Evolutionary conservation across 2,797 vertebrate species (phyloP), one percentile per base, ranked within the genome.

Genomic region (Amblyraja radiata): DNA sequence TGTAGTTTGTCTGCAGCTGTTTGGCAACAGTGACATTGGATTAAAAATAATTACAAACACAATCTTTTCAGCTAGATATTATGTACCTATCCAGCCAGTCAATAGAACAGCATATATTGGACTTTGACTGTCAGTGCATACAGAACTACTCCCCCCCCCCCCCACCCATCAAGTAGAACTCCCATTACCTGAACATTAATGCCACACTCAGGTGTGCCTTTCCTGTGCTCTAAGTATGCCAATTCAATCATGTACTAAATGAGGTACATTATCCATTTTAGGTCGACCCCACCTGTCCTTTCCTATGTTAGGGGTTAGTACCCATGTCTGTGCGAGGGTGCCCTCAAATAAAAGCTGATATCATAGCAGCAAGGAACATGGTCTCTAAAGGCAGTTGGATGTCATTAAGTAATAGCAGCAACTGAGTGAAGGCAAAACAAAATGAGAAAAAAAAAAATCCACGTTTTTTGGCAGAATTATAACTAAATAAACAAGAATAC

Each of bases 161-260:
- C n/a, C 39, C 63, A n/a, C 84, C n/a, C 6, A 68, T 68, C 84
- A 61, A 88, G 84, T 88, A 88, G 84, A 88, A 88, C 61, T n/a
- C 84, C 84, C 84, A 88, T 88, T 88, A 88, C 84, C 84, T 88
- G 84, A 88, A 88, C 84, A 68, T 88, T 88, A 68, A 88, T n/a
- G 36, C 84, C 84, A 68, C n/a, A 68, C 63, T 68, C 14, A n/a
- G 84, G 84, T 32, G 18, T 2, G 21, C 8, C n/a, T 88, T 36
- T 63, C 63, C 65, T 23, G 84, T 88, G 84, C 84, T 88, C 61
- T 88, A 36, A 68, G 63, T 68, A 68, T 18, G 84, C 28, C 21
- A 16, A 68, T 88, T 88, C n/a, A 14, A 88, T 63, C 84, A 88
- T 63, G 32, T 36, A 88, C 61, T 68, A 32, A 63, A 63, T 88